Evolutionary conservation across 2,888 invertebrate genomes (phyloP).

Genomic region (Erebia aethiops): DNA sequence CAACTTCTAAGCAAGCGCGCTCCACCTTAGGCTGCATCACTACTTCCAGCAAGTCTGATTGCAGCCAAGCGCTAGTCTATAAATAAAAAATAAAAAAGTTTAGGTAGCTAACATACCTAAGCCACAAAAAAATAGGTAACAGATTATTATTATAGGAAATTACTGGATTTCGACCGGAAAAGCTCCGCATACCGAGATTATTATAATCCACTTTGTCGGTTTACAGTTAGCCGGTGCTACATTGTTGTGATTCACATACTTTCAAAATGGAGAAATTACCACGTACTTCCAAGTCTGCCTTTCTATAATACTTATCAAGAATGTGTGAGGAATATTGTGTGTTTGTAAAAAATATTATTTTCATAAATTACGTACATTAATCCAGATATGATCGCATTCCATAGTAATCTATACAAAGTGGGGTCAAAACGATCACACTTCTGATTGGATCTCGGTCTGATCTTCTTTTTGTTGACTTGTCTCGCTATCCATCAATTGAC

Average conservation of each 20-base stretch:
- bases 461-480: slow-evolving; percentile 68
- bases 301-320: no score
- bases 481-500: slow-evolving; percentile 64
- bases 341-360: not conserved
- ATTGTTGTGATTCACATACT: slow-evolving; percentile 45
- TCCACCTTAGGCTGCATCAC: no score
- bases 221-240: slow-evolving; percentile 47
- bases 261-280: slow-evolving; percentile 23
- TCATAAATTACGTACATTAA: not conserved
- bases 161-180: slow-evolving; percentile 56
- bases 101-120: not conserved
- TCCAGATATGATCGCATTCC: slow-evolving; percentile 20
- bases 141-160: slow-evolving; percentile 38
- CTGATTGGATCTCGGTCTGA: slow-evolving; percentile 34
- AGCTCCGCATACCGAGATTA: slow-evolving; percentile 54
- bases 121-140: slow-evolving; percentile 25
- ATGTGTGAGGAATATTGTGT: no score
- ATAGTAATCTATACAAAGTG: slow-evolving; percentile 21
- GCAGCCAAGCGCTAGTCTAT: no score
- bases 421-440: slow-evolving; percentile 30
- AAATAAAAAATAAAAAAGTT: not conserved
- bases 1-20: no score
- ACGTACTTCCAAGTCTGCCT: no score
- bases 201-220: slow-evolving; percentile 48
- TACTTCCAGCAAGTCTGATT: no score